Evolutionary conservation across 2,113 vertebrate genomes (phyloP), one percentile per base, ranked within the genome.

Genomic region (Nettapus auritus): DNA sequence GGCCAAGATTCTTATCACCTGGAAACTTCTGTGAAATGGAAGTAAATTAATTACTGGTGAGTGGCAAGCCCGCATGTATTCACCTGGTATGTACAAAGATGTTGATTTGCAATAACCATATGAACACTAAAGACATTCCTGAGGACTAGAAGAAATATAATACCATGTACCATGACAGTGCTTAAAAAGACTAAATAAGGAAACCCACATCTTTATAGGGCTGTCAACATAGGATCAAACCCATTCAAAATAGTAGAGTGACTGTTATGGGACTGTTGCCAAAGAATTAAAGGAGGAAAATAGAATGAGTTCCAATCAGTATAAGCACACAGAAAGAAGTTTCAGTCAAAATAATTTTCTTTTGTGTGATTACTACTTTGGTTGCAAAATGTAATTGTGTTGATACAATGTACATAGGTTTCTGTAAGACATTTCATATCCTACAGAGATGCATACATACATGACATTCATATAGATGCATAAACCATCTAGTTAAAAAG

Each of bases 181-280:
- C 25, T 82, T 90, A 86, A 89, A 86, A 85, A 80, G 40, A 25
- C 63, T 89, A 77, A 82, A 93, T 74, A 59, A 90, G 40, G 46
- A 59, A 91, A 91, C 59, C 71, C 88, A 86, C 36, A 36, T 95
- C 94, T 94, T 90, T 95, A 88, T n/a, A 74, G 71, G 55, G n/a
- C n/a, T 94, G 82, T 93, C 90, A 88, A 50, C 66, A 62, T 66
- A 53, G 93, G 81, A 94, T 73, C 0, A 2, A 93, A 93, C 71
- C 36, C 44, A 81, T 46, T 23, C 59, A 77, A 93, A 93, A 95
- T 76, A 90, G 53, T 26, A 80, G 53, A 90, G 59, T 71, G 77
- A 91, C 67, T 82, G 75, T 95, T 93, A 95, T 18, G 36, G 63
- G 86, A 60, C 50, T 57, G 33, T 88, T 93, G 74, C 67, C 70